A percentile compares a stretch with the other conserved stretches of the same genome.
These are phyloP conservation scores for Campylorhamphus procurvoides DNA, from an alignment of 2,113 vertebrate genomes.

Conservation along the genomic window DNA sequence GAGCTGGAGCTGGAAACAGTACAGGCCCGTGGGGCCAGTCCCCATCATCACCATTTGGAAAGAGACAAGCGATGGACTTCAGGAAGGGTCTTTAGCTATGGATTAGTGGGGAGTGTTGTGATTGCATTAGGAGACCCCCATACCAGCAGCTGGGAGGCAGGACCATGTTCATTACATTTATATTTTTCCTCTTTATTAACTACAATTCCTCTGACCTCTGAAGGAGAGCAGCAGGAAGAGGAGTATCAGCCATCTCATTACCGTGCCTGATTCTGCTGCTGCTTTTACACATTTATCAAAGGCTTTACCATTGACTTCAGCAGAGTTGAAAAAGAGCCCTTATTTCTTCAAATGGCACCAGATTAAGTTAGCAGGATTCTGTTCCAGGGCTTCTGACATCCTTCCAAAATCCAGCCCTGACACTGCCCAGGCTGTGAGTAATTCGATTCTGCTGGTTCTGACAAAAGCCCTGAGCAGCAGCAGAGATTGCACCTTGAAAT, in stretches of 20 bases:
- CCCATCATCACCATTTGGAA: background rate
- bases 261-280: background rate
- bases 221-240: background rate
- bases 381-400: background rate
- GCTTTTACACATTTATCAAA: background rate
- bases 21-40: background rate
- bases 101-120: background rate
- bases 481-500: background rate
- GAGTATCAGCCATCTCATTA: background rate
- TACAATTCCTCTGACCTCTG: background rate
- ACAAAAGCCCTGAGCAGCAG: background rate
- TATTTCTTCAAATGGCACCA: background rate
- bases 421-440: background rate
- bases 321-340: background rate
- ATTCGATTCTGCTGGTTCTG: background rate
- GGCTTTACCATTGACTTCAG: background rate
- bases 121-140: background rate
- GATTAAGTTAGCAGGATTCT: background rate
- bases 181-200: background rate
- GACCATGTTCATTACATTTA: background rate
- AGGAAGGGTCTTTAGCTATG: background rate
- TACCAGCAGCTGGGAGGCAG: background rate
- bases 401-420: background rate
- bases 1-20: background rate
- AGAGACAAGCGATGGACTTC: background rate